Evolutionary conservation across 2,888 invertebrate genomes (phyloP), one percentile per base, ranked within the genome.

Genomic region (Didymodactylos carnosus): DNA sequence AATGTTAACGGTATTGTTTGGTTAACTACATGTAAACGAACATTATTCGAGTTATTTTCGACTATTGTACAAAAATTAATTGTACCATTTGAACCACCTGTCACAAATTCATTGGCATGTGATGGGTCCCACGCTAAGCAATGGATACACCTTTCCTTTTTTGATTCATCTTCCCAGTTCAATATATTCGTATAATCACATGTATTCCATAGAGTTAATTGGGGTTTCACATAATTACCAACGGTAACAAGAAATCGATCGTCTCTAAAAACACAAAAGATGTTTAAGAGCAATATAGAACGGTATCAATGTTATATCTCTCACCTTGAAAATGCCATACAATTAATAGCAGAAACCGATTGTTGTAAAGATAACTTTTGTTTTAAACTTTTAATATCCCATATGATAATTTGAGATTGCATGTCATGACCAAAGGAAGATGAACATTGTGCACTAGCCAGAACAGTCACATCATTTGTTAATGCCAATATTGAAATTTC

Each of bases 11-110:
- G 82, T 11, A 81, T 77, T 13, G 80, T 79, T 10, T 80, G 80
- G 73, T 82, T 80, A 76, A 82, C 81, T 13, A 82, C 80, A 77
- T 75, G 77, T 19, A 78, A 76, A 13, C 25, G n/a, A 40, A 41
- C 1, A 62, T 62, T 53, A 39, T 29, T 46, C 43, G 70, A 29
- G 23, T 62, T 69, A 13, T 40, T 46, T 75, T 81, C 82, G 71
- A 82, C 82, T 69, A 83, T 78, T 73, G 81, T 76, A 82, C 83
- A 83, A 77, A 82, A 82, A 71, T 79, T 73, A 25, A 82, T 76
- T 11, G 78, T 77, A 13, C 80, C 80, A 72, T 79, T 76, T 71
- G 79, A 79, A 11, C 82, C 82, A 13, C 81, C 81, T 3, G 80
- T 79, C 13, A 80, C 78, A 77, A 83, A 82, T 78, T 82, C 82